A percentile compares a stretch with the other conserved stretches of the same genome.
Conservation (phyloP, 2,797 vertebrate species). For the Pogonophryne albipinna region DNA sequence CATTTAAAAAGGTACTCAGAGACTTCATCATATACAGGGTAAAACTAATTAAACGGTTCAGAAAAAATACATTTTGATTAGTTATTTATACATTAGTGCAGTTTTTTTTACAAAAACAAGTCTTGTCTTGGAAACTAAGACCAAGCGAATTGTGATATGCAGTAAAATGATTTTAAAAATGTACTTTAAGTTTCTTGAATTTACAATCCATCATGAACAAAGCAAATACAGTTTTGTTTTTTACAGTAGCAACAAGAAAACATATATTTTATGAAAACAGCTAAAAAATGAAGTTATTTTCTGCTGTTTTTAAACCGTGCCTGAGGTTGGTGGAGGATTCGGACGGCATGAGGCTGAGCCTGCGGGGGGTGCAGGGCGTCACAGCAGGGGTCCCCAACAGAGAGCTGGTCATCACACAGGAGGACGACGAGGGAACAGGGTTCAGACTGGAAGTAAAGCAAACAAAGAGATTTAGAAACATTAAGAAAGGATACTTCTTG, state of each 20-base stretch:
- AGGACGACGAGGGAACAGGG: conserved; percentile 85
- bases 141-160: neutral
- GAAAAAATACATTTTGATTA: too few species aligned
- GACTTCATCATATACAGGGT: too few species aligned
- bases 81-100: too few species aligned
- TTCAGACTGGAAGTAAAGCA: conserved; percentile 86
- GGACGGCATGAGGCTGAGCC: conserved; percentile 90
- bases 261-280: neutral
- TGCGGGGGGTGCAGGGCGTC: conserved; percentile 92
- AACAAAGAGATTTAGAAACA: neutral
- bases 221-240: neutral
- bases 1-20: too few species aligned
- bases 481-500: neutral
- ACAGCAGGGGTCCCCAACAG: conserved; percentile 90
- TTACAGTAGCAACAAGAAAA: neutral
- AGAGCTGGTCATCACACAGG: conserved; percentile 86
- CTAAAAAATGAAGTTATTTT: neutral
- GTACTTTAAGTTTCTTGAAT: too few species aligned
- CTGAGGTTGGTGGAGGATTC: conserved; percentile 98
- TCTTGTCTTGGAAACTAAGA: neutral
- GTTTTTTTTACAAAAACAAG: too few species aligned
- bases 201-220: too few species aligned
- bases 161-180: neutral
- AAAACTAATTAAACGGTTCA: too few species aligned
- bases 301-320: conserved; percentile 35